A percentile compares a stretch with the other conserved stretches of the same genome.
phyloP scores from a whole-genome alignment of 1,140 invertebrate species.

The Tyrophagus putrescentiae region DNA sequence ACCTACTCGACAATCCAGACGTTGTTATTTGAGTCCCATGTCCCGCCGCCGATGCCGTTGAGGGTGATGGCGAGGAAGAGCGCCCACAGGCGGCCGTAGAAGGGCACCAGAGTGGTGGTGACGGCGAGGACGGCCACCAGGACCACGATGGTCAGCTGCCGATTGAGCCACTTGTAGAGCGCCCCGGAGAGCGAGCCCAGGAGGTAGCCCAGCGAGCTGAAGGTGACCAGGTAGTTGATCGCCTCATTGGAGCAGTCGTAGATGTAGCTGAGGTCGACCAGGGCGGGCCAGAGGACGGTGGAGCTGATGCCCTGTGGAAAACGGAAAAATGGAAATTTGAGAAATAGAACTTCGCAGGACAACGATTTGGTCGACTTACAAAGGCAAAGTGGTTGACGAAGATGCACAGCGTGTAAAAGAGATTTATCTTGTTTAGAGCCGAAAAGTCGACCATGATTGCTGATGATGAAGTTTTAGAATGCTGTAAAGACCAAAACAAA shows the following conservation, averaged over 20 bases:
- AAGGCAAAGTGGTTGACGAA: conserved; percentile 18
- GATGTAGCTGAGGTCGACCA: conserved; percentile 14
- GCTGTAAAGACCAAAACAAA: no score
- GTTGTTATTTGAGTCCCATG: conserved; percentile 8
- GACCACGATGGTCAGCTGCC: conserved; percentile 1
- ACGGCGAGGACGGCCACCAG: not conserved
- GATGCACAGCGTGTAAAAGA: conserved; percentile 3
- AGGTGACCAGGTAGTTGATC: not conserved
- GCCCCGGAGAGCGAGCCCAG: conserved; percentile 2
- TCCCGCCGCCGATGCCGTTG: conserved; percentile 8
- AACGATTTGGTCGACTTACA: conserved; percentile 1
- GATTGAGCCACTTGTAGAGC: conserved; percentile 15
- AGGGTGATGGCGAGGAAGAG: not conserved
- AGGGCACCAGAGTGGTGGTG: not conserved
- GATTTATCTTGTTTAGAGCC: not conserved
- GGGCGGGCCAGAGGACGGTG: not conserved
- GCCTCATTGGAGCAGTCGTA: not conserved
- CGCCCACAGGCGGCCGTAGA: not conserved
- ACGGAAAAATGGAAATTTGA: not conserved
- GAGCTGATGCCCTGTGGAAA: conserved; percentile 2
- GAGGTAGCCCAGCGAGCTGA: conserved; percentile 5
- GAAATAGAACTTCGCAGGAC: not conserved
- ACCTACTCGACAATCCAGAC: conserved; percentile 18
- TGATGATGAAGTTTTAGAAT: no score
- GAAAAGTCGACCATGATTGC: no score